These are phyloP conservation scores for Epistrophe eligans DNA, from an alignment of 2,888 invertebrate genomes.

Conservation along the genomic window DNA sequence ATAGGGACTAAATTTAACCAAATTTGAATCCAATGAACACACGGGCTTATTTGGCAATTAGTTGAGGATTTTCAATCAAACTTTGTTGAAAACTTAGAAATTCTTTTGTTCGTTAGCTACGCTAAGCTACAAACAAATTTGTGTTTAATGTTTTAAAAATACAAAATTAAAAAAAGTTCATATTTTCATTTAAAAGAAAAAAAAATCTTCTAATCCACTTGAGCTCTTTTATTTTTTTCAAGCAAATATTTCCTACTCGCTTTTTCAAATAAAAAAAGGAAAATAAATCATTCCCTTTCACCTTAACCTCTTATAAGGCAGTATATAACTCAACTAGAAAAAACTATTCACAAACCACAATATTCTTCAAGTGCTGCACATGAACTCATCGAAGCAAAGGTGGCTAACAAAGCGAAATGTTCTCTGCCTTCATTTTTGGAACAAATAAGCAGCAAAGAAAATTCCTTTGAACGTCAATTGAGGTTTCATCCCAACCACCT, in stretches of 20 bases:
- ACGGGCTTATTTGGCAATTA: too few relatives aligned
- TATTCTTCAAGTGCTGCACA: slow-evolving; percentile 68
- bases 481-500: slow-evolving; percentile 60
- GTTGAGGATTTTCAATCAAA: too few relatives aligned
- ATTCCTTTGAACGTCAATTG: slow-evolving; percentile 73
- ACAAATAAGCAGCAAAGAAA: slow-evolving; percentile 65
- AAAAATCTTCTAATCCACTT: neutral
- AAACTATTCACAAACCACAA: slow-evolving; percentile 62
- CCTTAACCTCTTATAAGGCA: slow-evolving; percentile 39
- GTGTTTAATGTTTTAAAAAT: too few relatives aligned
- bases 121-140: too few relatives aligned
- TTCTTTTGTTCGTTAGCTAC: too few relatives aligned
- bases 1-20: too few relatives aligned
- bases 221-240: neutral
- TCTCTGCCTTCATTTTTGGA: slow-evolving; percentile 38
- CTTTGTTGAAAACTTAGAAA: too few relatives aligned
- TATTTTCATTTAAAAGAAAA: neutral
- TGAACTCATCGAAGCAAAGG: slow-evolving; percentile 56
- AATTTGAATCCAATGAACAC: too few relatives aligned
- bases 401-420: slow-evolving; percentile 62
- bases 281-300: slow-evolving; percentile 45
- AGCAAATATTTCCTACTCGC: slow-evolving; percentile 43
- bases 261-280: slow-evolving; percentile 44
- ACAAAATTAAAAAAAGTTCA: too few relatives aligned
- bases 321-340: slow-evolving; percentile 51